A percentile compares a stretch with the other conserved stretches of the same genome.
phyloP scores from a whole-genome alignment of 2,797 vertebrate genomes.

The Sphaeramia orbicularis region DNA sequence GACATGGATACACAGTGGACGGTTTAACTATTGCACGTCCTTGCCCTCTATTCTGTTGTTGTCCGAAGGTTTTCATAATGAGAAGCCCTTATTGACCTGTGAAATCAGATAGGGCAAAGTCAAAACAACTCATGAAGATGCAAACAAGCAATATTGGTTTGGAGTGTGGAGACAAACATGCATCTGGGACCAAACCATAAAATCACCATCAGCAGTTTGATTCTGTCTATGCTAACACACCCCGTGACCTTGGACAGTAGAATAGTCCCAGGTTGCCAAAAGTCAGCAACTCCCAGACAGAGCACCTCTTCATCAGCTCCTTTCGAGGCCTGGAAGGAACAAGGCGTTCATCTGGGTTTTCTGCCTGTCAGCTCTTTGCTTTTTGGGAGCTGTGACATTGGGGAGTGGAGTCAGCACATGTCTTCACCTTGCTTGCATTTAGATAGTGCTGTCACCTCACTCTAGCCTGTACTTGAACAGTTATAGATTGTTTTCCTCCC shows the following conservation, averaged over 20 bases:
- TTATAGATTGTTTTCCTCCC: constrained; percentile 50
- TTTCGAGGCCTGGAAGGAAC: constrained; percentile 49
- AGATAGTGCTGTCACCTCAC: constrained; percentile 48
- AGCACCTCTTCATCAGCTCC: constrained; percentile 68
- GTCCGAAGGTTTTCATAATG: constrained; percentile 34
- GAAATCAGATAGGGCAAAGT: constrained; percentile 31
- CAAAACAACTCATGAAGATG: constrained; percentile 57
- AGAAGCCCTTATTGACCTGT: constrained; percentile 55
- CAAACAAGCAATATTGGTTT: constrained; percentile 31
- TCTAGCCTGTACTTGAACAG: constrained; percentile 40
- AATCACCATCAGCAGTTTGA: constrained; percentile 72
- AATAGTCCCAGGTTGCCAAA: constrained; percentile 65
- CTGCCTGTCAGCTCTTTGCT: constrained; percentile 77
- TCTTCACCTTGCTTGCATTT: constrained; percentile 59
- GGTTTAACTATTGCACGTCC: neutral
- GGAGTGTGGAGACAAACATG: constrained; percentile 31
- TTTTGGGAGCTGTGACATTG: constrained; percentile 55
- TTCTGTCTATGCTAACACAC: constrained; percentile 60
- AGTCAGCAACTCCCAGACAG: constrained; percentile 72
- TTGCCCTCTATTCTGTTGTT: constrained; percentile 17
- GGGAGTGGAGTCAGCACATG: constrained; percentile 75
- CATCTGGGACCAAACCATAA: constrained; percentile 46
- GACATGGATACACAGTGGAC: neutral
- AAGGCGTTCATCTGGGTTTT: constrained; percentile 70
- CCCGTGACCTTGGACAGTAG: constrained; percentile 65